phyloP scores from a whole-genome alignment of 2,888 invertebrate genomes.

The Aphrophora alni region DNA sequence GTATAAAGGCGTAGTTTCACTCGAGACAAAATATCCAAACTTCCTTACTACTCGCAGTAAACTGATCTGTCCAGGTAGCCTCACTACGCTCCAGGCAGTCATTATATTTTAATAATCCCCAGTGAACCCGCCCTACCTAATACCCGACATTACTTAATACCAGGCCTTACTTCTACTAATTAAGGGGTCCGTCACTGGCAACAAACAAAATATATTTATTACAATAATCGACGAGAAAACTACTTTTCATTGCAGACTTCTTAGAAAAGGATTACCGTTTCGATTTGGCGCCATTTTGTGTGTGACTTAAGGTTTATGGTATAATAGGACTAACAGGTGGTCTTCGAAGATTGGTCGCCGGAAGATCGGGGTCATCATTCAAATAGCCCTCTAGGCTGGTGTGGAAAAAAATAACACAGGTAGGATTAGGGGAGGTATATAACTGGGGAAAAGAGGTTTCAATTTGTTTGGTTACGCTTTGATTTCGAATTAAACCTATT shows the following conservation, averaged over 20 bases:
- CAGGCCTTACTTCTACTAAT: constrained; percentile 31
- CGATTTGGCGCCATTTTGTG: not conserved
- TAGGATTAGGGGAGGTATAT: too few species aligned
- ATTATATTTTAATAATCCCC: constrained; percentile 38
- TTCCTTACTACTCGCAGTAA: too few species aligned
- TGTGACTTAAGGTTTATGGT: not conserved
- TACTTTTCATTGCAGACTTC: constrained; percentile 35
- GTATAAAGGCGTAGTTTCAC: too few species aligned
- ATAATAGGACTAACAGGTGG: not conserved
- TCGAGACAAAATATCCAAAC: too few species aligned
- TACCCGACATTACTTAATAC: constrained; percentile 29
- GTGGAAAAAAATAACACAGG: not conserved
- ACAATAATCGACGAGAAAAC: constrained; percentile 15
- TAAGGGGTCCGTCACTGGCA: constrained; percentile 20
- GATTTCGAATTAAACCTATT: too few species aligned
- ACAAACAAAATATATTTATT: constrained; percentile 39
- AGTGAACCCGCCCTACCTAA: constrained; percentile 28
- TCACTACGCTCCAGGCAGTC: constrained; percentile 14
- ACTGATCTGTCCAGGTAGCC: not conserved
- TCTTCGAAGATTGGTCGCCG: not conserved
- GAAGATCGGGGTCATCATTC: not conserved
- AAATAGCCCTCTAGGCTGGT: not conserved
- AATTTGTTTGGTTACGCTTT: too few species aligned
- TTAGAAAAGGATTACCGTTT: constrained; percentile 17
- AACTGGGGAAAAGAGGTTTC: too few species aligned